These are phyloP conservation scores for Porites lobata DNA, from an alignment of 92 coral and sea anemone genomes.

Conservation along the genomic window DNA sequence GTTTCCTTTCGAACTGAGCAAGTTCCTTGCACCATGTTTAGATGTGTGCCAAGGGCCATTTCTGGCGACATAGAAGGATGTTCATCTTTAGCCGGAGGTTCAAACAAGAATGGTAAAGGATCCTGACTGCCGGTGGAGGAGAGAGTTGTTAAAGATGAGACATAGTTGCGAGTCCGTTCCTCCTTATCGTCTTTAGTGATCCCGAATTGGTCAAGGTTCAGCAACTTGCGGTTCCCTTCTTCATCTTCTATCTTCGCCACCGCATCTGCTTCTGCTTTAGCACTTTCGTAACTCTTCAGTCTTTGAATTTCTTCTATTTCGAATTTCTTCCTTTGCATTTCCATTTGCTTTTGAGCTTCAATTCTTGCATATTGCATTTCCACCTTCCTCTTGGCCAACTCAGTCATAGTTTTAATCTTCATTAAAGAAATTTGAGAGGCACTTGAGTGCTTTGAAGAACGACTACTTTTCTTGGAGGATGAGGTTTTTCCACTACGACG, in stretches of 20 bases:
- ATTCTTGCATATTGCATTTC: slow-evolving; percentile 52
- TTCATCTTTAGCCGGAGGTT: too few species aligned
- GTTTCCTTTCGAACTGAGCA: not conserved
- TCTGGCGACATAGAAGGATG: not conserved
- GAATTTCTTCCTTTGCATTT: slow-evolving; percentile 48
- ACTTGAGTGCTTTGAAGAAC: slow-evolving; percentile 39
- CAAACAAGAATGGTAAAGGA: too few species aligned
- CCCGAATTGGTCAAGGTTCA: slow-evolving; percentile 5
- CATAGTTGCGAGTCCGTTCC: slow-evolving; percentile 21
- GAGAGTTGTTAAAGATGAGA: too few species aligned
- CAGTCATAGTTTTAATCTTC: slow-evolving; percentile 52
- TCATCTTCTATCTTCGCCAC: slow-evolving; percentile 44
- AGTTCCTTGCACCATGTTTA: not conserved
- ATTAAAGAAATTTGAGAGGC: slow-evolving; percentile 24
- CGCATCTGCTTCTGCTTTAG: slow-evolving; percentile 39
- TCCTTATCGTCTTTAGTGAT: slow-evolving; percentile 19
- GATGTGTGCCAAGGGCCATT: not conserved
- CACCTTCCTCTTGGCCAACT: slow-evolving; percentile 50
- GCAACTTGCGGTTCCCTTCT: slow-evolving; percentile 24
- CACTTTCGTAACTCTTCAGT: slow-evolving; percentile 57
- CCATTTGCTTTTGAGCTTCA: slow-evolving; percentile 52
- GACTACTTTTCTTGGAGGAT: not conserved
- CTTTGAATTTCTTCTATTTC: slow-evolving; percentile 57
- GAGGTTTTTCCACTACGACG: slow-evolving; percentile 7
- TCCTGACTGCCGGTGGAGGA: too few species aligned